These are phyloP conservation scores for Porphyrio hochstetteri DNA, from an alignment of 2,113 vertebrate genomes.

Conservation along the genomic window DNA sequence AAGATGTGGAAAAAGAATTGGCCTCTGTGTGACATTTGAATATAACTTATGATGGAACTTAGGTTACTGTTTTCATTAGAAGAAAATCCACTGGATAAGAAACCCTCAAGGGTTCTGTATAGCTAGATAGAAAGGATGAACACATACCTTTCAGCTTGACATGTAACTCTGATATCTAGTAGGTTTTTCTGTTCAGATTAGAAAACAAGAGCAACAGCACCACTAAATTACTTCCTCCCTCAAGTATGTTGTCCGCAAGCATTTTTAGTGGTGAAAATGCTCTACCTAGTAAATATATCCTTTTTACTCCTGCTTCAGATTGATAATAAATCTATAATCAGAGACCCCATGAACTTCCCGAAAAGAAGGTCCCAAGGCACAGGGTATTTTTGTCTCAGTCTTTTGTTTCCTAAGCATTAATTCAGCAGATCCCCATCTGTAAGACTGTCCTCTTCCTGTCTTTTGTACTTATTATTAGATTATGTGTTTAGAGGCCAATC, in stretches of 20 bases:
- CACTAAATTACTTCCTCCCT: slow-evolving; percentile 5
- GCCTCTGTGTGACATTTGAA: not conserved
- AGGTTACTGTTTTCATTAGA: not conserved
- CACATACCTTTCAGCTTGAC: not conserved
- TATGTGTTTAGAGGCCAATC: not conserved
- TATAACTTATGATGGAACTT: not conserved
- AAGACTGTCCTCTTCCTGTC: not conserved
- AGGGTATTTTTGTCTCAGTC: not conserved
- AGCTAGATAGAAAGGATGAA: slow-evolving; percentile 2
- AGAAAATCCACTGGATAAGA: slow-evolving; percentile 41
- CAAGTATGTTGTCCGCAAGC: not conserved
- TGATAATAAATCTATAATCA: slow-evolving; percentile 7
- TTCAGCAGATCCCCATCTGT: not conserved
- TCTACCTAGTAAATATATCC: not conserved
- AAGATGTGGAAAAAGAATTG: not conserved
- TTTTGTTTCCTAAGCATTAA: not conserved
- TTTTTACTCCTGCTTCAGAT: not conserved
- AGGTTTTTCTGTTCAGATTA: slow-evolving; percentile 27
- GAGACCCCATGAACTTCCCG: not conserved
- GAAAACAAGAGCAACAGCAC: not conserved
- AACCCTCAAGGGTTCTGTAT: not conserved
- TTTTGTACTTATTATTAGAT: not conserved
- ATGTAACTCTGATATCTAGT: not conserved
- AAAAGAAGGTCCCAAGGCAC: not conserved
- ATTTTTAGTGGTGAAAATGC: not conserved